Conservation (phyloP, 2,888 invertebrate genomes). For the Fragum sueziense region DNA sequence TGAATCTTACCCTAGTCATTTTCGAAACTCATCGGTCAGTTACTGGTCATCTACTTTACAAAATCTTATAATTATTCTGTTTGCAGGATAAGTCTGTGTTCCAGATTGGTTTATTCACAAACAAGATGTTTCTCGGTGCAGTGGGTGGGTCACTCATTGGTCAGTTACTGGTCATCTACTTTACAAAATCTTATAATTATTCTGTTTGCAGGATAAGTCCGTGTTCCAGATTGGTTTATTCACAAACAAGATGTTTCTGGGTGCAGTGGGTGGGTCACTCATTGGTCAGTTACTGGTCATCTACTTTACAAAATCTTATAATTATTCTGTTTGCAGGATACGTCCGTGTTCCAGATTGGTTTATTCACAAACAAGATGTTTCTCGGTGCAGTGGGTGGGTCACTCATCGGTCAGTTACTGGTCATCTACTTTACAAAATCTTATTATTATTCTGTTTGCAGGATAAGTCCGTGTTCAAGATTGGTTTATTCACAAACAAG, state of each 20-base stretch:
- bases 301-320: too few species aligned
- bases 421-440: slow-evolving; percentile 82
- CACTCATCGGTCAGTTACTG: slow-evolving; percentile 87
- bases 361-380: slow-evolving; percentile 89
- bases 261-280: slow-evolving; percentile 96
- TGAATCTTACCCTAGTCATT: too few species aligned
- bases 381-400: slow-evolving; percentile 94
- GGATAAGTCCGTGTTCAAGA: slow-evolving; percentile 95
- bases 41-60: neutral
- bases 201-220: slow-evolving; percentile 90
- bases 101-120: slow-evolving; percentile 90
- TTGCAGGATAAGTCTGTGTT: slow-evolving; percentile 94
- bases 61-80: too few species aligned
- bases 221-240: slow-evolving; percentile 94
- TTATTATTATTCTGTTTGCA: slow-evolving; percentile 82
- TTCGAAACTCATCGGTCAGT: too few species aligned
- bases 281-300: slow-evolving; percentile 98
- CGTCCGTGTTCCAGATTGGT: slow-evolving; percentile 95
- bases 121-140: slow-evolving; percentile 91
- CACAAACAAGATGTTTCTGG: slow-evolving; percentile 88
- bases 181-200: too few species aligned
- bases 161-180: slow-evolving; percentile 79
- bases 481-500: slow-evolving; percentile 88
- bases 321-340: slow-evolving; percentile 87
- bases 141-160: slow-evolving; percentile 95